Conservation (phyloP, 2,888 invertebrate genomes). For the Tanaodytes sp. region DNA sequence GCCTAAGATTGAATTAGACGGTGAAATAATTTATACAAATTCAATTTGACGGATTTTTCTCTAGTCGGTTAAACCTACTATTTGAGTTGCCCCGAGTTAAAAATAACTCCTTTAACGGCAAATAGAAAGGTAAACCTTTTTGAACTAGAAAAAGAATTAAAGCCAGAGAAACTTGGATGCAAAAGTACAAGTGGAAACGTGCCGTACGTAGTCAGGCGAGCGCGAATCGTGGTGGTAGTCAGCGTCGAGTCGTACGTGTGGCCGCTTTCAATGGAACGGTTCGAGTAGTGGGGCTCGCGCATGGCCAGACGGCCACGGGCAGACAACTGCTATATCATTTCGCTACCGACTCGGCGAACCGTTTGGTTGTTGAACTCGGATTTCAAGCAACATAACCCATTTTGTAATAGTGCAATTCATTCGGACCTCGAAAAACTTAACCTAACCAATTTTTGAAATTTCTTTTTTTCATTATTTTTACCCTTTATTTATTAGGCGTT, state of each 20-base stretch:
- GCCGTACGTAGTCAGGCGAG: constrained; percentile 58
- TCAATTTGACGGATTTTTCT: no score
- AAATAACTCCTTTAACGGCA: constrained; percentile 24
- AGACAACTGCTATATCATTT: constrained; percentile 68
- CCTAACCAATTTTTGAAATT: not conserved
- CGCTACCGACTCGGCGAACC: constrained; percentile 66
- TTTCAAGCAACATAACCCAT: constrained; percentile 72
- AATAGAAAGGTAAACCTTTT: constrained; percentile 37
- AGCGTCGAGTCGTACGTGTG: constrained; percentile 64
- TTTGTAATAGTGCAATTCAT: constrained; percentile 73
- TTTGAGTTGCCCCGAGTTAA: no score
- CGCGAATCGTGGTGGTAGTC: constrained; percentile 58
- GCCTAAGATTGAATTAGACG: no score
- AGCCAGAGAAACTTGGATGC: constrained; percentile 52
- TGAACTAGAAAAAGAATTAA: constrained; percentile 48
- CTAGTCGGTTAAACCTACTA: no score
- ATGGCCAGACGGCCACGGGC: constrained; percentile 58
- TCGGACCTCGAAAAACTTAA: constrained; percentile 61
- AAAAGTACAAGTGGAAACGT: constrained; percentile 67
- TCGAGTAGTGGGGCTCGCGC: constrained; percentile 58
- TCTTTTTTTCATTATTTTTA: constrained; percentile 3
- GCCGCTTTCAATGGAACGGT: constrained; percentile 67
- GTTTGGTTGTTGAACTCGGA: constrained; percentile 70
- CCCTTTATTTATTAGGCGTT: no score
- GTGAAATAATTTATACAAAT: no score